A percentile compares a stretch with the other conserved stretches of the same genome.
Evolutionary conservation across 1,140 invertebrate species (phyloP).

Genomic region (Rhizoglyphus robini): DNA sequence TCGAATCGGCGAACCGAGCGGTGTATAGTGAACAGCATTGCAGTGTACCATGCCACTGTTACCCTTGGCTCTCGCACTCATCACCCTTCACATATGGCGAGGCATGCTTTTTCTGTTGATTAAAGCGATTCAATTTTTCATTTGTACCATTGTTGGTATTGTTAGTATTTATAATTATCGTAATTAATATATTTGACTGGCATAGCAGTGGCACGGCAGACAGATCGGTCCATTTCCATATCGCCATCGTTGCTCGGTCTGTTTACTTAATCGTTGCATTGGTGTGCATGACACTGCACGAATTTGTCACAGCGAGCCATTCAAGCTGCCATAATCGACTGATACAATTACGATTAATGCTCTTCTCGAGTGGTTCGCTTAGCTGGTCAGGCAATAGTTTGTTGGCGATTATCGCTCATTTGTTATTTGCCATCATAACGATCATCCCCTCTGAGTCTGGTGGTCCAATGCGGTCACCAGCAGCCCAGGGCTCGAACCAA

Average conservation of each 20-base stretch:
- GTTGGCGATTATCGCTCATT: neutral
- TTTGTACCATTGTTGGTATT: neutral
- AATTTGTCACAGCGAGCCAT: slow-evolving; percentile 1
- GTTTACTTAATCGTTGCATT: neutral
- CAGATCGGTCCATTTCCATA: neutral
- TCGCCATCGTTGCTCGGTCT: neutral
- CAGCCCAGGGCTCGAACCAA: neutral
- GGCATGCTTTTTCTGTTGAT: neutral
- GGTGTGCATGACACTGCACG: neutral
- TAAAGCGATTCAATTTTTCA: slow-evolving; percentile 8
- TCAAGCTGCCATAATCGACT: slow-evolving; percentile 1
- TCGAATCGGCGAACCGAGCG: neutral
- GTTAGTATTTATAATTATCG: slow-evolving; percentile 3
- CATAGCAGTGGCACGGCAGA: neutral
- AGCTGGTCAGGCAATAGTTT: neutral
- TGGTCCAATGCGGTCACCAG: neutral
- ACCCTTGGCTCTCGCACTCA: no score
- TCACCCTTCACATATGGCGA: neutral
- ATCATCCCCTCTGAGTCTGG: no score
- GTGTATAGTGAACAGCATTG: no score
- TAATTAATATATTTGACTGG: slow-evolving; percentile 10
- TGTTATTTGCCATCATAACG: slow-evolving; percentile 1
- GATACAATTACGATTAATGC: slow-evolving; percentile 14
- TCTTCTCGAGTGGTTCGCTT: neutral
- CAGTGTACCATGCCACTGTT: no score